Conservation (phyloP, 30 jellyfish, hydroid and myxozoan species). For the Aurelia coerulea region DNA sequence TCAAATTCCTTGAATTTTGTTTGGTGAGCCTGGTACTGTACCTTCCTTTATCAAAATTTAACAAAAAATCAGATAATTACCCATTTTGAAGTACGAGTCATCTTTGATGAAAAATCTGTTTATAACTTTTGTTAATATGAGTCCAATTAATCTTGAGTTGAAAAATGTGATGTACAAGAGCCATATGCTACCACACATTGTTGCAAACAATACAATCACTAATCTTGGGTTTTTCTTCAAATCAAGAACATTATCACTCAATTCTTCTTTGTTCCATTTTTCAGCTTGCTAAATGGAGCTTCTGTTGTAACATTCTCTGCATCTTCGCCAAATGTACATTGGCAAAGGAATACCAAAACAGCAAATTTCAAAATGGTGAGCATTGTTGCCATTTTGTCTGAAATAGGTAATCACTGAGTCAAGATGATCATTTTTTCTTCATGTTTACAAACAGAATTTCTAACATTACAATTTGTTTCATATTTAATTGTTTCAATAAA, state of each 20-base stretch:
- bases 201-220: conserved; percentile 84
- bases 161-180: conserved; percentile 81
- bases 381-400: background rate
- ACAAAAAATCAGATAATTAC: conserved; percentile 27
- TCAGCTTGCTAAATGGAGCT: background rate
- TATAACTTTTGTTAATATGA: conserved; percentile 78
- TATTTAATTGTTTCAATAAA: no score
- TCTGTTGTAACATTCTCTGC: conserved; percentile 4
- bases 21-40: no score
- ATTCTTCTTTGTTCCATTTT: conserved; percentile 5
- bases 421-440: no score
- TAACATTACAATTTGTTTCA: no score
- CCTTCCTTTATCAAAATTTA: no score
- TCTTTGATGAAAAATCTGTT: conserved; percentile 70
- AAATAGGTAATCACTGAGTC: background rate
- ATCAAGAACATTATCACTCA: conserved; percentile 57
- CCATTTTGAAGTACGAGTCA: conserved; percentile 75
- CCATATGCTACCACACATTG: conserved; percentile 88
- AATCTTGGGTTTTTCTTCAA: conserved; percentile 83
- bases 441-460: no score
- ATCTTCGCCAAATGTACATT: conserved; percentile 2
- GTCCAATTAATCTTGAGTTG: conserved; percentile 78
- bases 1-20: no score
- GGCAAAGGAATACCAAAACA: background rate
- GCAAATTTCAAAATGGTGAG: background rate